A percentile compares a stretch with the other conserved stretches of the same genome.
These are phyloP conservation scores for Drymodes brunneopygia DNA, from an alignment of 2,113 vertebrate genomes.

Conservation along the genomic window DNA sequence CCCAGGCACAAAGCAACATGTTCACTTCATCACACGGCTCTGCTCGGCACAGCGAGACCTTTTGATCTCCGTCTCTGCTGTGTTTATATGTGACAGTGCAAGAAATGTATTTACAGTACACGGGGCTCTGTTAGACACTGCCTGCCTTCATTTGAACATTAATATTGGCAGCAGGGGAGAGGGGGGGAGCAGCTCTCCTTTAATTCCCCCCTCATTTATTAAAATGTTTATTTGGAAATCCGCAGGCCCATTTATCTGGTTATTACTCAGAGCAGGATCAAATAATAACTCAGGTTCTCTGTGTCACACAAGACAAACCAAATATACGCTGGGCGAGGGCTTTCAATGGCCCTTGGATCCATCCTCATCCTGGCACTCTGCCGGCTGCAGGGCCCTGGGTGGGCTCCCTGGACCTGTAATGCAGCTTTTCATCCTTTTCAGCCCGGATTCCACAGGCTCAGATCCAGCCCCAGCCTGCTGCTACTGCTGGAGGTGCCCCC, in stretches of 20 bases:
- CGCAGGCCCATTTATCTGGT: slow-evolving; percentile 57
- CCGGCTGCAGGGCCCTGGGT: slow-evolving; percentile 18
- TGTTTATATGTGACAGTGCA: slow-evolving; percentile 70
- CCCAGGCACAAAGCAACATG: slow-evolving; percentile 61
- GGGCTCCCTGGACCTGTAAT: background rate
- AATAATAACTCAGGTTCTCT: slow-evolving; percentile 58
- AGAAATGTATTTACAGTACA: slow-evolving; percentile 62
- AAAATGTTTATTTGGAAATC: slow-evolving; percentile 77
- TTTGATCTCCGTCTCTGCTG: slow-evolving; percentile 71
- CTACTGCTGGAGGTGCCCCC: background rate
- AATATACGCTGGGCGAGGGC: slow-evolving; percentile 22
- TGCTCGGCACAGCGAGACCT: slow-evolving; percentile 52
- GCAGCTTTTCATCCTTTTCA: background rate
- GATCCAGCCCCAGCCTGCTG: background rate
- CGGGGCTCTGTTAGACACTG: slow-evolving; percentile 40
- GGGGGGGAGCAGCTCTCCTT: slow-evolving; percentile 18
- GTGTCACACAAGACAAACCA: slow-evolving; percentile 60
- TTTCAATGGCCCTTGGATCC: background rate
- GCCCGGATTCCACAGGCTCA: background rate
- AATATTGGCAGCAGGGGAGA: background rate
- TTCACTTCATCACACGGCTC: slow-evolving; percentile 64
- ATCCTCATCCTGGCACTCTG: background rate
- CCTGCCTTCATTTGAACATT: slow-evolving; percentile 47
- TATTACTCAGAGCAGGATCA: slow-evolving; percentile 70
- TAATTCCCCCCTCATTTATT: slow-evolving; percentile 68